Percentiles rank a stretch among this genome's conserved stretches.
These are phyloP conservation scores for Drosophila differens DNA, from an alignment of 2,888 invertebrate species.

Conservation along the genomic window DNA sequence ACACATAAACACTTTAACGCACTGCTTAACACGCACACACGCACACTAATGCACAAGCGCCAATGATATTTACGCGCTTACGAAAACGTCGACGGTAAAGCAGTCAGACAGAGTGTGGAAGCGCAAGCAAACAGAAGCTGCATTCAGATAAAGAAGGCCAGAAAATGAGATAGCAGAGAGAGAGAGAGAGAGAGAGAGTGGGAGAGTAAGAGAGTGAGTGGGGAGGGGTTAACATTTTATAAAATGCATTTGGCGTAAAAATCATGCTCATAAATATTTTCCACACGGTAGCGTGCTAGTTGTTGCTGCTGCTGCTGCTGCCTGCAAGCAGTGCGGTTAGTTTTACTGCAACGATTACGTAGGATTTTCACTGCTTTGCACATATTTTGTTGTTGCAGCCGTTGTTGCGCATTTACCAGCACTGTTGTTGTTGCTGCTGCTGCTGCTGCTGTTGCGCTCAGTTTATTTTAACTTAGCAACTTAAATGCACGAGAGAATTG, in stretches of 20 bases:
- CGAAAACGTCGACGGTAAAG: constrained; percentile 43
- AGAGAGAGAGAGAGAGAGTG: not conserved
- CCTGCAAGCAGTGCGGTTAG: constrained; percentile 49
- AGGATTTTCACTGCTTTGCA: constrained; percentile 73
- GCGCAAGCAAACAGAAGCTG: constrained; percentile 10
- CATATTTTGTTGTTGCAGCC: constrained; percentile 20
- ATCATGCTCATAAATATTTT: constrained; percentile 77
- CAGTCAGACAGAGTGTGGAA: constrained; percentile 1
- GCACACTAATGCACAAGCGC: constrained; percentile 30
- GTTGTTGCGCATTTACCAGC: constrained; percentile 46
- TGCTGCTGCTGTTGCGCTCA: constrained; percentile 46
- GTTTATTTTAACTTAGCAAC: constrained; percentile 52
- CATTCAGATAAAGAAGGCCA: not conserved
- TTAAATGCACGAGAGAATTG: constrained; percentile 42
- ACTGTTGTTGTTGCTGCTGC: constrained; percentile 39
- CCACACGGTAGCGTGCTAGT: constrained; percentile 64
- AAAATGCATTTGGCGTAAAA: constrained; percentile 75
- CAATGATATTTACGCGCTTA: constrained; percentile 59
- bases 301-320: constrained; percentile 31
- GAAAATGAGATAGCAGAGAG: not conserved
- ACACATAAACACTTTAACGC: constrained; percentile 75
- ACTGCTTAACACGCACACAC: constrained; percentile 58
- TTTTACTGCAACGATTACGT: constrained; percentile 62
- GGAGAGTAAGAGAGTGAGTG: not conserved
- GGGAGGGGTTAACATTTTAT: constrained; percentile 43